Percentiles rank a stretch among this genome's conserved stretches.
Conservation (phyloP, 2,113 vertebrate genomes). For the Vimba vimba region DNA sequence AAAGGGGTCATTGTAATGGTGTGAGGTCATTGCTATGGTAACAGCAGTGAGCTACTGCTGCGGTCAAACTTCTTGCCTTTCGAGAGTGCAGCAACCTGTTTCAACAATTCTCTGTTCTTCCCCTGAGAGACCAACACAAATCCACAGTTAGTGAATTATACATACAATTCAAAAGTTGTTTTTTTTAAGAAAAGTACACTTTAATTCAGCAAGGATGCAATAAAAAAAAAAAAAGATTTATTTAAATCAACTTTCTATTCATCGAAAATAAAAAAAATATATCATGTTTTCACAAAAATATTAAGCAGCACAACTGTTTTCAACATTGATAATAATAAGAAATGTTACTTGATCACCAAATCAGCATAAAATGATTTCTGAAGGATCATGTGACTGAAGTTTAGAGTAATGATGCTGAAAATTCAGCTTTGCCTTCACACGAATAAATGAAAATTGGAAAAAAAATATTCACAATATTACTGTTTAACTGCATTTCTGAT, state of each 20-base stretch:
- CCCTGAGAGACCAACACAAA: conserved; percentile 76
- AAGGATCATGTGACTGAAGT: background rate
- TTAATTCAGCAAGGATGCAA: background rate
- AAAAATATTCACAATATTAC: background rate
- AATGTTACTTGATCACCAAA: background rate
- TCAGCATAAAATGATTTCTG: background rate
- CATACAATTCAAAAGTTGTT: background rate
- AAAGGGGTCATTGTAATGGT: conserved; percentile 55
- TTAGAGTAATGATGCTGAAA: background rate
- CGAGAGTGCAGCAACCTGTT: conserved; percentile 95
- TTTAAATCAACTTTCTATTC: too few species aligned
- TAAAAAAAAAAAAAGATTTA: too few species aligned
- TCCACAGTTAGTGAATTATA: background rate
- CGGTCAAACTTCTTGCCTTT: conserved; percentile 99
- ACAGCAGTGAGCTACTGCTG: conserved; percentile 88
- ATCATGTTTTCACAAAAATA: background rate
- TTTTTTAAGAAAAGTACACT: background rate
- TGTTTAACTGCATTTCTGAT: background rate
- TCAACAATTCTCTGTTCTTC: conserved; percentile 97
- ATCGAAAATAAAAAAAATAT: too few species aligned
- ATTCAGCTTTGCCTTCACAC: background rate
- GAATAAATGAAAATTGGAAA: background rate
- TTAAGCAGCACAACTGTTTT: background rate
- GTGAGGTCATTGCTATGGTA: conserved; percentile 81
- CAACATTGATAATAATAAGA: too few species aligned